Evolutionary conservation across 2,797 vertebrate species (phyloP).

Genomic region (Cetoscarus ocellatus): DNA sequence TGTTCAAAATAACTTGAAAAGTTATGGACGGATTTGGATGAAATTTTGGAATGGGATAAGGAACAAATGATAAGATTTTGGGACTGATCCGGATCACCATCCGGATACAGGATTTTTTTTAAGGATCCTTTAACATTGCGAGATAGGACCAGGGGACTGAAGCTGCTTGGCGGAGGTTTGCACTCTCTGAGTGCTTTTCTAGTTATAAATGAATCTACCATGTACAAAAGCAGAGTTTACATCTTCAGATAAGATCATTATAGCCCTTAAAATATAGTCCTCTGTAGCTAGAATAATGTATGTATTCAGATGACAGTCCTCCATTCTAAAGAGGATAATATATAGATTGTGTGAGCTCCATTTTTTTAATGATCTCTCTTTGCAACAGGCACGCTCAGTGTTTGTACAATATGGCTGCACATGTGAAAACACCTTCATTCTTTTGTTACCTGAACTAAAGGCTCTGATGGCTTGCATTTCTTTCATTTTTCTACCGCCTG

Average conservation of each 20-base stretch:
- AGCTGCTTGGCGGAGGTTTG: too few species aligned
- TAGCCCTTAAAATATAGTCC: not conserved
- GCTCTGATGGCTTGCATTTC: conserved; percentile 23
- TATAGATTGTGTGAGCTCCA: conserved; percentile 9
- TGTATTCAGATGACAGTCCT: conserved; percentile 1
- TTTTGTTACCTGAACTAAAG: conserved; percentile 20
- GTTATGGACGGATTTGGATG: too few species aligned
- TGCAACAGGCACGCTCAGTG: conserved; percentile 2
- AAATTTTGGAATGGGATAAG: too few species aligned
- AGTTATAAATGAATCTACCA: not conserved
- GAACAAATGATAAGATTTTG: too few species aligned
- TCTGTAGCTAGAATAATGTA: not conserved
- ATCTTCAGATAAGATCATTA: not conserved
- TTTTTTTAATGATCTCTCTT: conserved; percentile 3
- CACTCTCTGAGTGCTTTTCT: too few species aligned
- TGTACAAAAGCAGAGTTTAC: not conserved
- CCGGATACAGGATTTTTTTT: too few species aligned
- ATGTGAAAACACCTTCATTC: conserved; percentile 32
- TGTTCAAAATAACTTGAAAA: too few species aligned
- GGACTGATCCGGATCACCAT: too few species aligned
- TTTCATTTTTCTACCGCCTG: conserved; percentile 10
- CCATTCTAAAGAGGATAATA: conserved; percentile 5
- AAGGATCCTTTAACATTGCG: too few species aligned
- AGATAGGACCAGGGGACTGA: too few species aligned
- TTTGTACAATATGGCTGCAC: conserved; percentile 1